A percentile compares a stretch with the other conserved stretches of the same genome.
phyloP scores from a whole-genome alignment of 2,797 vertebrate genomes.

The Danio albolineatus region DNA sequence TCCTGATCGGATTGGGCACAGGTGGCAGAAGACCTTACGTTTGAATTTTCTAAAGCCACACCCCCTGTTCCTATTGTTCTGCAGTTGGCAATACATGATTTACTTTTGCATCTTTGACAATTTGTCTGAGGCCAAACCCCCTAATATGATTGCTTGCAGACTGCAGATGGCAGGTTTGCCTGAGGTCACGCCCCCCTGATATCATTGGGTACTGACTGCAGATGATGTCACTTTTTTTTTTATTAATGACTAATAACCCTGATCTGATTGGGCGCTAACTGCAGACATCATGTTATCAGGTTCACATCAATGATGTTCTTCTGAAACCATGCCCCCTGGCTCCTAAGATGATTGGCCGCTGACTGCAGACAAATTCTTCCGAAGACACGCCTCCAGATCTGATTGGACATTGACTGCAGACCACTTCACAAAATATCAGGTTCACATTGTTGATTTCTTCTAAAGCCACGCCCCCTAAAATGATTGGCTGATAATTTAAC shows the following conservation, averaged over 20 bases:
- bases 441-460: not conserved
- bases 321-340: not conserved
- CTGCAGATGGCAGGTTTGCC: conserved; percentile 12
- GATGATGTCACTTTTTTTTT: no score
- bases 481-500: conserved; percentile 65
- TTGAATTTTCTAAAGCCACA: conserved; percentile 89
- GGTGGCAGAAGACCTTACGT: conserved; percentile 85
- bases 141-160: conserved; percentile 76
- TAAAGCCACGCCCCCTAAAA: not conserved
- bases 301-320: not conserved
- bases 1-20: not conserved
- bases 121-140: not conserved
- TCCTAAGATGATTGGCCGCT: no score
- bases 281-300: no score
- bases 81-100: not conserved
- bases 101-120: no score
- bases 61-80: conserved; percentile 43
- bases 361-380: not conserved
- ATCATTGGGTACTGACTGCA: conserved; percentile 35
- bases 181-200: conserved; percentile 62
- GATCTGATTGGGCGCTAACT: no score
- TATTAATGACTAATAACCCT: no score
- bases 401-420: not conserved
- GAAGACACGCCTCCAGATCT: not conserved
- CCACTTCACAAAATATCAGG: not conserved